phyloP scores from a whole-genome alignment of 2,797 vertebrate genomes.

The Melanotaenia parkinsoni region DNA sequence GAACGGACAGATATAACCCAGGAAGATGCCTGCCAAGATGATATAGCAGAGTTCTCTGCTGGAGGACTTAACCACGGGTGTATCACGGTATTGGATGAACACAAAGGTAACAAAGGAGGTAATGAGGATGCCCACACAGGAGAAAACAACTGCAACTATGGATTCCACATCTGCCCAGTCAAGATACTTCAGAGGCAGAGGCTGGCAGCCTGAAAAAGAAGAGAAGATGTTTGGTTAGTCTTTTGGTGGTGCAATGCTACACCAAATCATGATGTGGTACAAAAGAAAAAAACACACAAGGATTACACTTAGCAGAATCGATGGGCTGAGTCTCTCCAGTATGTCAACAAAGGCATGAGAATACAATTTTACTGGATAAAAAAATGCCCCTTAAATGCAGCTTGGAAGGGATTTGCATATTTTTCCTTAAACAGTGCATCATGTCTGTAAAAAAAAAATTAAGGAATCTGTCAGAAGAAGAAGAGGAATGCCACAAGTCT shows the following conservation, averaged over 20 bases:
- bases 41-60: constrained; percentile 98
- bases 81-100: constrained; percentile 98
- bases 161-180: constrained; percentile 97
- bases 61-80: constrained; percentile 98
- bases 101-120: constrained; percentile 98
- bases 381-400: not conserved
- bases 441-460: not conserved
- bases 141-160: constrained; percentile 95
- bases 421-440: not conserved
- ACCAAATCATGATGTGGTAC: not conserved
- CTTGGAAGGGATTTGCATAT: not conserved
- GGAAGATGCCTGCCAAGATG: constrained; percentile 95
- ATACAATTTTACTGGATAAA: not conserved
- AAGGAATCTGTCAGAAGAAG: not conserved
- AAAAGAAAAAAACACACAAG: not conserved
- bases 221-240: constrained; percentile 13
- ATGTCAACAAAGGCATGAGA: not conserved
- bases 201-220: constrained; percentile 87
- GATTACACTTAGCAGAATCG: not conserved
- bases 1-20: constrained; percentile 98
- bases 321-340: not conserved
- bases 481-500: not conserved
- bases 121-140: constrained; percentile 95
- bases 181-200: constrained; percentile 91
- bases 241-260: not conserved